Percentiles rank a stretch among this genome's conserved stretches.
These are phyloP conservation scores for Drosophila rellima DNA, from an alignment of 2,888 invertebrate species.

Conservation along the genomic window DNA sequence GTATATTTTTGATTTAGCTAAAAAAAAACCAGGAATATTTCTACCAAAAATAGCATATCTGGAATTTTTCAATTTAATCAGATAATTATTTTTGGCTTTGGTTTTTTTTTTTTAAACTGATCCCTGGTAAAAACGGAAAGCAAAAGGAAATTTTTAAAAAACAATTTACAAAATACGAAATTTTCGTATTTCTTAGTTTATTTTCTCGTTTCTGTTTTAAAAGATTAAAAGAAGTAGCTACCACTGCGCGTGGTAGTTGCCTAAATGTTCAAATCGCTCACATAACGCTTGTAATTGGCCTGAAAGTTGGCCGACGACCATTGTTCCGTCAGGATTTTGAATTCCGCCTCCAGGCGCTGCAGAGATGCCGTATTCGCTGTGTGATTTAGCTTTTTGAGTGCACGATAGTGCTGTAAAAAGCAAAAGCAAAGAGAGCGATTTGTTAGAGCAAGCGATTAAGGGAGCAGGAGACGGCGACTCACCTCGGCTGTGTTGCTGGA, in stretches of 20 bases:
- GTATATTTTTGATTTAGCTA: not conserved
- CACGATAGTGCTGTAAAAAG: conserved; percentile 75
- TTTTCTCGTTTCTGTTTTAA: conserved; percentile 3
- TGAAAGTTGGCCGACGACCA: conserved; percentile 83
- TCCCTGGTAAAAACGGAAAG: conserved; percentile 4
- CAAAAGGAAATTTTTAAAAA: not conserved
- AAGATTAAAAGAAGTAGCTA: conserved; percentile 31
- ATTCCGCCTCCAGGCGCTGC: conserved; percentile 81
- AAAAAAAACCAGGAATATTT: too few relatives aligned
- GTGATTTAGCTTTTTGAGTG: conserved; percentile 60
- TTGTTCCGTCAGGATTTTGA: conserved; percentile 82
- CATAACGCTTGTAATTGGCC: conserved; percentile 82
- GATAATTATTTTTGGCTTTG: not conserved
- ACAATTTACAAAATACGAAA: conserved; percentile 17
- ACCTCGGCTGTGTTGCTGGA: conserved; percentile 92
- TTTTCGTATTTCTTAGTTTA: conserved; percentile 6
- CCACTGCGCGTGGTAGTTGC: conserved; percentile 33
- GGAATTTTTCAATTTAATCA: not conserved
- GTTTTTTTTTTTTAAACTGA: not conserved
- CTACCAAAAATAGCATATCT: not conserved
- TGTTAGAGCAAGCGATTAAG: not conserved
- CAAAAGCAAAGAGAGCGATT: not conserved
- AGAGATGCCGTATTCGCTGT: conserved; percentile 66
- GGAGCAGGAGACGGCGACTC: conserved; percentile 9
- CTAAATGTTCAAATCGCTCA: conserved; percentile 57